These are phyloP conservation scores for Crioceris asparagi DNA, from an alignment of 2,888 invertebrate genomes.

Conservation along the genomic window DNA sequence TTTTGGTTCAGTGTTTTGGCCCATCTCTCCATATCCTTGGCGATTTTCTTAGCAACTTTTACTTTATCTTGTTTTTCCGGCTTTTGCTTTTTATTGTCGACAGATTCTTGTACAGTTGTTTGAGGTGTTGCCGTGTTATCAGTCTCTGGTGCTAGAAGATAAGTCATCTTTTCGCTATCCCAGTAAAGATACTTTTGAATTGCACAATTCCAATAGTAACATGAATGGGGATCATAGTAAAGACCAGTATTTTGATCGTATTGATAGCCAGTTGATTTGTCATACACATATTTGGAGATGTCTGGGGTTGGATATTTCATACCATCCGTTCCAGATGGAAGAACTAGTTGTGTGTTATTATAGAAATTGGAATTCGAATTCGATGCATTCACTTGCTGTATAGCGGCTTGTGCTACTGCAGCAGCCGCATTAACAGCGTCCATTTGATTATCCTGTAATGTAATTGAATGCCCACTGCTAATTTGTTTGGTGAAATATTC, in stretches of 20 bases:
- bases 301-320: conserved; percentile 71
- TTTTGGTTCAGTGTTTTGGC: conserved; percentile 95
- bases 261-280: conserved; percentile 91
- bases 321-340: conserved; percentile 53
- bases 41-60: conserved; percentile 94
- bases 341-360: conserved; percentile 33
- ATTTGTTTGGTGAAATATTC: conserved; percentile 60
- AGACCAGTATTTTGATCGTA: conserved; percentile 87
- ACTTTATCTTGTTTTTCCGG: conserved; percentile 84
- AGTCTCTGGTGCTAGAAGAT: conserved; percentile 42
- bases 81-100: conserved; percentile 55
- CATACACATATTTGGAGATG: conserved; percentile 83
- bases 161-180: conserved; percentile 66
- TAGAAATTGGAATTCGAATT: conserved; percentile 27
- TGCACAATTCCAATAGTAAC: conserved; percentile 91
- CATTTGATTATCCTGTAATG: conserved; percentile 48
- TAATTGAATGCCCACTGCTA: conserved; percentile 45
- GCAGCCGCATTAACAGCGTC: conserved; percentile 76
- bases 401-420: conserved; percentile 82
- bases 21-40: conserved; percentile 93
- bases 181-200: conserved; percentile 90
- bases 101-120: conserved; percentile 27
- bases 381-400: conserved; percentile 50
- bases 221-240: conserved; percentile 93
- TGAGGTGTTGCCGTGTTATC: conserved; percentile 17